Base-by-base conservation (phyloP, 2,888 invertebrate species). In the Tipula lateralis region DNA sequence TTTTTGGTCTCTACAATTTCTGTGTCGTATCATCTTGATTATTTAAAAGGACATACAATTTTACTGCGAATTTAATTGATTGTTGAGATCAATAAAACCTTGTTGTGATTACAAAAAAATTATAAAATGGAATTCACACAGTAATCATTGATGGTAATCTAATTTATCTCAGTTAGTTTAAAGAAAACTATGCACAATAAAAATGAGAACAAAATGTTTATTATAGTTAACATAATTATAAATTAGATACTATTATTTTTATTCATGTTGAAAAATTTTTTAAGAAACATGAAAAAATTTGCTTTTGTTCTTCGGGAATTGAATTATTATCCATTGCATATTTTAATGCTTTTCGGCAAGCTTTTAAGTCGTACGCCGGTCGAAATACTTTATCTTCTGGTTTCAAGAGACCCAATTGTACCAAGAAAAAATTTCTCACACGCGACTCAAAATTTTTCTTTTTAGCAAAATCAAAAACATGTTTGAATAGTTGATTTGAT, bases 341-440 rank as follows among this genome's bases (percentile, higher is more conserved):
- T 12, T 88, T 87, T 1, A 90, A 84, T 6, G 90, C 90, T 85
- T 86, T 88, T 16, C 90, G 89, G 85, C 90, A 90, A 39, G 88
- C 87, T 83, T 88, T 87, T 2, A 88, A 30, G 86, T 91, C 87
- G 83, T 89, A 90, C 0, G 87, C 85, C 0, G 89, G 88, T 9
- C 88, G 88, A 85, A 91, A 91, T 1, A 85, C 83, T 85, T 88
- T 87, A 81, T 89, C 87, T 86, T 91, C 90, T 84, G 87, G 87
- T 39, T 88, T 89, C 84, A 90, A 83, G 13, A 90, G 85, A 5
- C 88, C 88, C 84, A 90, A 86, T 85, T 91, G 91, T 85, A 88
- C 88, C 0, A 90, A 87, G 29, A 88, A 88, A 87, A 89, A 90
- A 86, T 90, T 89, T 34, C 88, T 85, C 0, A 90, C 88, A 7